These are phyloP conservation scores for Orgyia antiqua DNA, from an alignment of 2,888 invertebrate genomes.

Conservation along the genomic window DNA sequence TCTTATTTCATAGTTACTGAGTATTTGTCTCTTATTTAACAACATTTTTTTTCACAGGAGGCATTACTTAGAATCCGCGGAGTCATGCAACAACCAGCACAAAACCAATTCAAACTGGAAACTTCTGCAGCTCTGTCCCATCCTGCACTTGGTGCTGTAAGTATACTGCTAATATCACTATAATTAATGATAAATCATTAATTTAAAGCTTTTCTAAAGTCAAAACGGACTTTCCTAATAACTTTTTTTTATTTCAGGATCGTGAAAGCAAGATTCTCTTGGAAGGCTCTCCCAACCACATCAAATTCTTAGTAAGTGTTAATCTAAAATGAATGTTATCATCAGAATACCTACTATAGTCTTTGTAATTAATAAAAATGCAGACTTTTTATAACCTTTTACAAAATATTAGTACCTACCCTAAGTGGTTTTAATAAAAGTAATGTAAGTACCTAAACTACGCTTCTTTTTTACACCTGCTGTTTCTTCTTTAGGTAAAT, in stretches of 20 bases:
- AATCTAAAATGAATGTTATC: no score
- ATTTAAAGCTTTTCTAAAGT: no score
- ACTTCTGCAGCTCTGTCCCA: slow-evolving; percentile 47
- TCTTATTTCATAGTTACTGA: no score
- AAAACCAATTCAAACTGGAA: slow-evolving; percentile 50
- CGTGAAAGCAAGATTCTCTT: slow-evolving; percentile 55
- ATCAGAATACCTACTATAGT: no score
- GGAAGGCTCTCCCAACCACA: slow-evolving; percentile 50
- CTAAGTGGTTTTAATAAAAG: no score
- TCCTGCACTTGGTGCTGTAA: slow-evolving; percentile 53
- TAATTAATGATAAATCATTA: neutral
- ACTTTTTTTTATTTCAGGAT: slow-evolving; percentile 37
- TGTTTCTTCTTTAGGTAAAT: slow-evolving; percentile 45
- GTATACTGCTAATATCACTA: slow-evolving; percentile 17
- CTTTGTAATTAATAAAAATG: no score
- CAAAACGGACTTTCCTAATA: neutral
- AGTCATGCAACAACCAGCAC: slow-evolving; percentile 35
- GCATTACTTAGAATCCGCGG: slow-evolving; percentile 48
- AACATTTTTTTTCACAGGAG: slow-evolving; percentile 37
- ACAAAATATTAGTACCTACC: no score
- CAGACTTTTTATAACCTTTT: no score
- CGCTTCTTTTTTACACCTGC: no score
- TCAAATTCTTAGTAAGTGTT: slow-evolving; percentile 56
- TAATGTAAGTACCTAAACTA: no score
- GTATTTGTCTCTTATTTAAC: no score